Evolutionary conservation across 2,888 invertebrate species (phyloP).

Genomic region (Lithosia quadra): DNA sequence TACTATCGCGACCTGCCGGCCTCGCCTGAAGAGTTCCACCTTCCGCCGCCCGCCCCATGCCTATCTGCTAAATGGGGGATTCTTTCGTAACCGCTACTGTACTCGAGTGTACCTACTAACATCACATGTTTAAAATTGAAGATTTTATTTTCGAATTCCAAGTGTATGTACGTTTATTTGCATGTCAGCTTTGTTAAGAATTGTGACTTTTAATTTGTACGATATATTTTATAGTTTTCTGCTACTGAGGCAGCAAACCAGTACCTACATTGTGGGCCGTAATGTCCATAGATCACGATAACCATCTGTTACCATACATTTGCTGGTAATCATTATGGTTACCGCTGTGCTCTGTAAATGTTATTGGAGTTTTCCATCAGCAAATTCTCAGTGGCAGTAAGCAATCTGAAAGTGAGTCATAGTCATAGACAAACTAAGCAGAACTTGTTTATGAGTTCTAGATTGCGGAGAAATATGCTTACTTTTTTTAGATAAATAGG

Average conservation of each 20-base stretch:
- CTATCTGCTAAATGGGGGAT: slow-evolving; percentile 27
- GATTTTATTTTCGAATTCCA: slow-evolving; percentile 13
- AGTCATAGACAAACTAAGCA: no score
- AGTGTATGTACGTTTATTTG: background rate
- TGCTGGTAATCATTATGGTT: background rate
- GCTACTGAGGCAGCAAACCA: background rate
- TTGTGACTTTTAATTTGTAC: background rate
- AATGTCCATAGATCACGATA: background rate
- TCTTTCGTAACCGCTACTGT: slow-evolving; percentile 19
- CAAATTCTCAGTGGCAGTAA: no score
- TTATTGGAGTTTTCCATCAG: no score
- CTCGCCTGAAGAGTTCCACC: slow-evolving; percentile 21
- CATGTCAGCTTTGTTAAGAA: background rate
- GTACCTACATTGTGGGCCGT: no score
- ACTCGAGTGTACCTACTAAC: slow-evolving; percentile 14
- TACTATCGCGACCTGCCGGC: slow-evolving; percentile 21
- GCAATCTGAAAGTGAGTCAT: no score
- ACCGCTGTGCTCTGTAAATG: background rate
- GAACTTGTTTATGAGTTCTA: no score
- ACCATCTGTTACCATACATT: background rate
- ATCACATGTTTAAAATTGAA: slow-evolving; percentile 24
- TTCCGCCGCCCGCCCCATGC: slow-evolving; percentile 13
- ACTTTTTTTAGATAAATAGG: no score
- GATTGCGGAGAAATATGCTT: no score
- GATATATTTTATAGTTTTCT: background rate